Evolutionary conservation across 2,113 vertebrate genomes (phyloP).

Genomic region (Odontophorus gujanensis): DNA sequence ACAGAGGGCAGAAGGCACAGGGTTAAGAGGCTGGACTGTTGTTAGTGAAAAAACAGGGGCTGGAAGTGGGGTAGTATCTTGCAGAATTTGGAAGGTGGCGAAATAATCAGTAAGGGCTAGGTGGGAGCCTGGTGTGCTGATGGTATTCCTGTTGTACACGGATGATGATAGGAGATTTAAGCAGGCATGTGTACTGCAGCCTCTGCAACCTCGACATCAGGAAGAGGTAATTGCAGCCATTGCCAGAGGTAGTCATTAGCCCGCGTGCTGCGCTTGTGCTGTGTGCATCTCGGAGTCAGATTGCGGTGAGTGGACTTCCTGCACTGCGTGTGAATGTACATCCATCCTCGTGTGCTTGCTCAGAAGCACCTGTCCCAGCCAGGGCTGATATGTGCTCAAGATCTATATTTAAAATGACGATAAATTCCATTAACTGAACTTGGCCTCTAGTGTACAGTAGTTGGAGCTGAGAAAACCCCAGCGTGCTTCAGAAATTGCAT

Average conservation of each 20-base stretch:
- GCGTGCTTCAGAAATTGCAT: not conserved
- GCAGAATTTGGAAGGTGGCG: not conserved
- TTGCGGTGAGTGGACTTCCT: constrained; percentile 46
- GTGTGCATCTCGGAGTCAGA: not conserved
- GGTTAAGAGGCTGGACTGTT: not conserved
- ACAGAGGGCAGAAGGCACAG: not conserved
- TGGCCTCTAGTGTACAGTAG: not conserved
- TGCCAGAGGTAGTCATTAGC: constrained; percentile 33
- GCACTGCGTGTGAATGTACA: not conserved
- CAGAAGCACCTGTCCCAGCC: not conserved
- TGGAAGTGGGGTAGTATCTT: not conserved
- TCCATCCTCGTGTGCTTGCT: not conserved
- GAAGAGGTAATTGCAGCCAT: constrained; percentile 23
- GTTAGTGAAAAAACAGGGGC: not conserved
- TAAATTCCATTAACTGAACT: not conserved
- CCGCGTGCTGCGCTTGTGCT: not conserved
- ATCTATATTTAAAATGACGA: not conserved
- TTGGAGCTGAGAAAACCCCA: not conserved
- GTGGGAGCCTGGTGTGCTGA: not conserved
- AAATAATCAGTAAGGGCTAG: not conserved
- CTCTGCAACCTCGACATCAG: not conserved
- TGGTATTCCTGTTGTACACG: accelerated
- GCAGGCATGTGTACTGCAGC: not conserved
- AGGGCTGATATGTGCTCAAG: not conserved
- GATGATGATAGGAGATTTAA: not conserved